These are phyloP conservation scores for Perognathus longimembris DNA, from an alignment of 2,113 vertebrate genomes.

Conservation along the genomic window DNA sequence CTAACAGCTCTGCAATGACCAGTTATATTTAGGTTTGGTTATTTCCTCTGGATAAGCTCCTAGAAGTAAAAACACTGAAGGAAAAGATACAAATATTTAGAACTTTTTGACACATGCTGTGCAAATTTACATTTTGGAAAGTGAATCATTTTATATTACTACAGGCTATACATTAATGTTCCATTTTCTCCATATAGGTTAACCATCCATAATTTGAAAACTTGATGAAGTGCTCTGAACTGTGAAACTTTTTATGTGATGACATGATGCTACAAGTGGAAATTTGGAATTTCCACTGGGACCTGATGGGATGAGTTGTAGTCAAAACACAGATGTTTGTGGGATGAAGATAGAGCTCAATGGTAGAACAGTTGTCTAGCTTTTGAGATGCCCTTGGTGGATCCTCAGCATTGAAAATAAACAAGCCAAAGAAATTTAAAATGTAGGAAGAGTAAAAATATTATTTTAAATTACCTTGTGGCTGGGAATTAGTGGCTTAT, in stretches of 20 bases:
- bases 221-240: neutral
- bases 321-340: neutral
- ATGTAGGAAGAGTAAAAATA: neutral
- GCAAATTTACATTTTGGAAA: constrained; percentile 51
- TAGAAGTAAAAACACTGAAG: constrained; percentile 49
- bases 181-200: neutral
- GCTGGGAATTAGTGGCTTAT: neutral
- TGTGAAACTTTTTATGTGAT: neutral
- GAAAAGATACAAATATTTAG: constrained; percentile 49
- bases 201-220: neutral
- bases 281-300: neutral
- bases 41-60: constrained; percentile 27
- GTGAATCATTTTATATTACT: constrained; percentile 42
- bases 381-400: neutral
- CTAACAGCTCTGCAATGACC: constrained; percentile 3
- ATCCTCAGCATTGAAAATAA: neutral
- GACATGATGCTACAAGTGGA: neutral
- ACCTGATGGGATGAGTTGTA: neutral
- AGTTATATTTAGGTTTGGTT: constrained; percentile 46
- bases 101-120: constrained; percentile 18
- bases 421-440: neutral
- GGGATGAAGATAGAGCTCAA: neutral
- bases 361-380: neutral
- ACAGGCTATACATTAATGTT: neutral
- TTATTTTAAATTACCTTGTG: neutral